A percentile compares a stretch with the other conserved stretches of the same genome.
phyloP scores from a whole-genome alignment of 2,113 vertebrate genomes.

The Rostratula benghalensis region DNA sequence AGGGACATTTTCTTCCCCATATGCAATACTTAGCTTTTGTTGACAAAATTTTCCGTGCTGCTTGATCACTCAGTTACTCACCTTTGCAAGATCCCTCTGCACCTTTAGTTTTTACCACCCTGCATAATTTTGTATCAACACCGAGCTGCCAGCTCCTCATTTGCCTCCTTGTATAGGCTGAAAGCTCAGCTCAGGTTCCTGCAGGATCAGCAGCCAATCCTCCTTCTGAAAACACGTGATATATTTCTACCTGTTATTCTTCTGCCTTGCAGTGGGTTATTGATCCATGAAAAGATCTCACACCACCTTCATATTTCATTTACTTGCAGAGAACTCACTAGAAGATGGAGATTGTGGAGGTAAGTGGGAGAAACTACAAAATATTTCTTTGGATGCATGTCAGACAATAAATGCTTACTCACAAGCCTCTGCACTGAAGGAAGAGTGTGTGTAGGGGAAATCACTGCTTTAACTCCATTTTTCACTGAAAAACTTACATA shows the following conservation, averaged over 20 bases:
- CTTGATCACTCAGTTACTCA: accelerated
- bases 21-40: not conserved
- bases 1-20: not conserved
- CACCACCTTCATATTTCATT: not conserved
- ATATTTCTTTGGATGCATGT: not conserved
- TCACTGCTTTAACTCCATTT: not conserved
- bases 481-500: not conserved
- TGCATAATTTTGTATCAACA: not conserved
- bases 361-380: not conserved
- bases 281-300: not conserved
- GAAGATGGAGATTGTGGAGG: not conserved
- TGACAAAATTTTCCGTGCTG: not conserved
- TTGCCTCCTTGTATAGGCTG: not conserved
- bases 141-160: not conserved
- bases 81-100: not conserved
- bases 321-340: not conserved
- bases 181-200: not conserved
- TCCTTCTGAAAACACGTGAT: not conserved
- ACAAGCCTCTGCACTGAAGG: not conserved
- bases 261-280: not conserved
- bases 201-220: not conserved
- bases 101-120: not conserved
- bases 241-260: not conserved
- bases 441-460: not conserved
- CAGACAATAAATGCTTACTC: not conserved